These are phyloP conservation scores for Gadus chalcogrammus DNA, from an alignment of 2,113 vertebrate genomes.

Conservation along the genomic window DNA sequence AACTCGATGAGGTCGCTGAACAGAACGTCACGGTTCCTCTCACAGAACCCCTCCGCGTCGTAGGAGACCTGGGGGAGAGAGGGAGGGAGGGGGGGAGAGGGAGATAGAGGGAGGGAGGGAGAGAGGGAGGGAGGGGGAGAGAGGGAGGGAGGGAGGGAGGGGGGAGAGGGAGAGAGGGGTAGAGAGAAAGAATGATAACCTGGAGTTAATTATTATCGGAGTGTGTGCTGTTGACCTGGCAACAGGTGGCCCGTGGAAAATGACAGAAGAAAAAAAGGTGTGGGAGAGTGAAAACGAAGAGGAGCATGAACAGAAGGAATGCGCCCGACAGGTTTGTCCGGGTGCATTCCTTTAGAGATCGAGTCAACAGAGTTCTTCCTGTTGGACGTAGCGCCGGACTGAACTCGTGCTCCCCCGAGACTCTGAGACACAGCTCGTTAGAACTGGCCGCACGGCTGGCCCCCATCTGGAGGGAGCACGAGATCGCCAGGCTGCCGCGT, in stretches of 20 bases:
- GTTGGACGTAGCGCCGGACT: constrained; percentile 43
- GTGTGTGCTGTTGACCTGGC: constrained; percentile 8
- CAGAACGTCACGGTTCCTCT: constrained; percentile 95
- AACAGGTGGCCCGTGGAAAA: constrained; percentile 4
- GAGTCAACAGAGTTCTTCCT: background rate
- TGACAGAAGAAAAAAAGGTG: constrained; percentile 4
- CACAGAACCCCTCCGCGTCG: constrained; percentile 96
- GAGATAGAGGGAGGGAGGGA: background rate
- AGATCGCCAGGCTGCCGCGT: constrained; percentile 13
- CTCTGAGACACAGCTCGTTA: constrained; percentile 61
- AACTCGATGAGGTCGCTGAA: constrained; percentile 96
- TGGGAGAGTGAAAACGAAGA: constrained; percentile 19
- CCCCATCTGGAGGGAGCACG: constrained; percentile 63
- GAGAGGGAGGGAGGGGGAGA: no score
- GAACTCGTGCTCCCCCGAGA: constrained; percentile 36
- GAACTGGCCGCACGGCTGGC: constrained; percentile 50
- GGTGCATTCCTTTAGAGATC: no score
- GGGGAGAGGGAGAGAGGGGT: background rate
- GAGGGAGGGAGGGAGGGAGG: no score
- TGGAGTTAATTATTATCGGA: constrained; percentile 2
- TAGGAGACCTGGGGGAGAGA: constrained; percentile 87
- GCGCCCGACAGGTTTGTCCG: background rate
- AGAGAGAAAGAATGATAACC: constrained; percentile 3
- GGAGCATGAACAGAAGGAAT: background rate
- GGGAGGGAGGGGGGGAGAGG: background rate